Percentiles rank a stretch among this genome's conserved stretches.
Conservation (phyloP, 2,113 vertebrate species). For the Alethe diademata region DNA sequence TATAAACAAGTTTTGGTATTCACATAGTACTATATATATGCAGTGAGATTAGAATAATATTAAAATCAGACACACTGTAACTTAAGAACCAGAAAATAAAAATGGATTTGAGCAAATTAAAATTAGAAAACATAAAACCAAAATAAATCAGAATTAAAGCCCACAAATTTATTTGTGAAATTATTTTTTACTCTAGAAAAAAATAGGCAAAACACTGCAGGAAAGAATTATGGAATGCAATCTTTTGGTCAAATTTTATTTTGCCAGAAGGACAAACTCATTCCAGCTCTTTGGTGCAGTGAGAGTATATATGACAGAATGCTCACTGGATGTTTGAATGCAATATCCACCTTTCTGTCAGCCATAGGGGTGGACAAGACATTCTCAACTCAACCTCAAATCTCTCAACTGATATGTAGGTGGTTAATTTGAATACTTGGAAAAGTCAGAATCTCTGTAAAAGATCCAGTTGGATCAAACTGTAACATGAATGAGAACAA, state of each 20-base stretch:
- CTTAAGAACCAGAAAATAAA: background rate
- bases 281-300: background rate
- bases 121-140: background rate
- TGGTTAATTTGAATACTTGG: background rate
- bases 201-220: background rate
- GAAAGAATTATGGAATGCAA: background rate
- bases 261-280: background rate
- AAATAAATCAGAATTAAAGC: background rate
- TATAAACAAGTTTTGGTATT: background rate
- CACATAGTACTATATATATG: background rate
- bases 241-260: background rate
- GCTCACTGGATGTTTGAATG: background rate
- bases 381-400: background rate
- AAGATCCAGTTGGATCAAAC: background rate
- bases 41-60: background rate
- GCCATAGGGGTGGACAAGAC: background rate
- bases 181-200: background rate
- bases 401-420: background rate
- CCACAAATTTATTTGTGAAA: background rate
- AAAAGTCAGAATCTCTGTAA: background rate
- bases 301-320: background rate
- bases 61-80: background rate
- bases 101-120: background rate
- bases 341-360: background rate
- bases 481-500: background rate